Percentiles rank a stretch among this genome's conserved stretches.
Conservation (phyloP, 2,797 vertebrate species). For the Chelonia mydas region DNA sequence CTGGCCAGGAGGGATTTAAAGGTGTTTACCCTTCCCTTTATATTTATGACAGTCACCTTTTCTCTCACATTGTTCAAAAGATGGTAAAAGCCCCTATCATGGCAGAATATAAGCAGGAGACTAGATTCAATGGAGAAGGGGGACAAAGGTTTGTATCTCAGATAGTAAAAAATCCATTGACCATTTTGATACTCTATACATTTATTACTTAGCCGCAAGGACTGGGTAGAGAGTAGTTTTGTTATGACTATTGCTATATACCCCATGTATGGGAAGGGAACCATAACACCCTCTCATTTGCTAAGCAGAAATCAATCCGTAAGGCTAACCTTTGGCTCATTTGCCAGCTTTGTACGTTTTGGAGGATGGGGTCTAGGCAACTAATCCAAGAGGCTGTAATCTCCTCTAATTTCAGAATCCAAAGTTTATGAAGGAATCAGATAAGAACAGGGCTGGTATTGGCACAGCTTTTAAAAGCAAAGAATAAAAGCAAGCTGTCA, state of each 20-base stretch:
- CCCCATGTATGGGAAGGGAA: background rate
- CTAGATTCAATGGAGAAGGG: background rate
- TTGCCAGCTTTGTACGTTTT: background rate
- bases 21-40: too few relatives aligned
- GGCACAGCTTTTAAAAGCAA: background rate
- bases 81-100: background rate
- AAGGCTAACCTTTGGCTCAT: background rate
- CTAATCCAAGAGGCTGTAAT: background rate
- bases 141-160: background rate
- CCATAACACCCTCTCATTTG: background rate
- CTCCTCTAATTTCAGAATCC: background rate
- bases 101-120: background rate
- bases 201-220: background rate
- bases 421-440: background rate
- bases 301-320: background rate
- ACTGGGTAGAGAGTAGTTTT: background rate
- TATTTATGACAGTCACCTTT: background rate
- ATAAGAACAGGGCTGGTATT: background rate
- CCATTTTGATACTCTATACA: background rate
- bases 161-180: background rate
- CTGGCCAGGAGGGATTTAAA: too few relatives aligned
- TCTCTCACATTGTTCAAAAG: background rate
- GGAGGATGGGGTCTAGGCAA: background rate
- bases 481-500: constrained; percentile 36
- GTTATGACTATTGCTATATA: background rate